phyloP scores from a whole-genome alignment of 2,113 vertebrate species.

The Nyctereutes procyonoides region DNA sequence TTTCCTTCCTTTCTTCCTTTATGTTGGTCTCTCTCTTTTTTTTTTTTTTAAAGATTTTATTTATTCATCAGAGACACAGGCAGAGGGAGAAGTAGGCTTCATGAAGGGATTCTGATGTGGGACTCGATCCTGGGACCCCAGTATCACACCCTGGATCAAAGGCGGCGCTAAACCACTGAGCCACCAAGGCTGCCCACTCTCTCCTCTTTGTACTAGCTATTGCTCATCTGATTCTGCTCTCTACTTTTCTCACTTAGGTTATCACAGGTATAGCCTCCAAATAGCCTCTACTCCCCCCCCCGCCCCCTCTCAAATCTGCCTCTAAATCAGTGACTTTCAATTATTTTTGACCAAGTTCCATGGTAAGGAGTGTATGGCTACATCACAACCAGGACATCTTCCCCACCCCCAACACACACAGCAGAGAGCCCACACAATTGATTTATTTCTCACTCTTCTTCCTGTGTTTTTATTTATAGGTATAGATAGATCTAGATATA shows the following conservation, averaged over 20 bases:
- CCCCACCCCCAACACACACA: background rate
- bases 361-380: background rate
- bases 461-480: background rate
- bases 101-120: no score
- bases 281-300: background rate
- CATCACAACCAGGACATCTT: background rate
- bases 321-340: background rate
- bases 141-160: no score
- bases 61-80: no score
- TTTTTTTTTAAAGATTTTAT: background rate
- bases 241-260: background rate
- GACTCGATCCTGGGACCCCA: no score
- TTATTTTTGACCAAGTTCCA: background rate
- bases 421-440: background rate
- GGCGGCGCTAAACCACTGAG: no score
- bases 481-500: background rate
- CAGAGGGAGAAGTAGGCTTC: no score
- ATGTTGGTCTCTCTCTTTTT: background rate
- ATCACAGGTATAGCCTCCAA: background rate
- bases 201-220: background rate
- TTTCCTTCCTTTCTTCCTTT: background rate
- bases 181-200: background rate
- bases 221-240: background rate
- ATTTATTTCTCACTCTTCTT: background rate
- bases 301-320: background rate